Conservation (phyloP, 2,888 invertebrate species). For the Papilio gigon region DNA sequence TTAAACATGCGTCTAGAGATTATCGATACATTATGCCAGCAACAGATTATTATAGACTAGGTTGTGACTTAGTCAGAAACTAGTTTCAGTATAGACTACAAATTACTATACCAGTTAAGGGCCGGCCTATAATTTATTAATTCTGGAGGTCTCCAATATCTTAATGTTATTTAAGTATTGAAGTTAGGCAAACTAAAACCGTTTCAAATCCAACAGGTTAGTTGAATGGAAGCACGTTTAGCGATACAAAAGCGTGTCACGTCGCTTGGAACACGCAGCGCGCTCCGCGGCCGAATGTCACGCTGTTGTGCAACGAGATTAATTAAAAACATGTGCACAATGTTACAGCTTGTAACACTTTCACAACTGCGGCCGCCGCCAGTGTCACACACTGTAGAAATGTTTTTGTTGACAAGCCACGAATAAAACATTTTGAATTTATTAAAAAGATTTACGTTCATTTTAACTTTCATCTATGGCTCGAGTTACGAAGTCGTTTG, state of each 20-base stretch:
- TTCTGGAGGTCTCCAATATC: no score
- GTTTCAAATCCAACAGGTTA: slow-evolving; percentile 9
- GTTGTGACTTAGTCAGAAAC: no score
- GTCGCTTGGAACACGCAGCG: neutral
- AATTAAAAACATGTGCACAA: slow-evolving; percentile 13
- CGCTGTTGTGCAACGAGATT: slow-evolving; percentile 15
- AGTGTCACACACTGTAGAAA: slow-evolving; percentile 5
- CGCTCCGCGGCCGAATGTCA: slow-evolving; percentile 7
- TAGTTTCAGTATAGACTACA: no score
- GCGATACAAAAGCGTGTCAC: neutral
- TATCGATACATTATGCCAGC: neutral
- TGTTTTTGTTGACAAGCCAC: slow-evolving; percentile 7
- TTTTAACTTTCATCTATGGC: neutral
- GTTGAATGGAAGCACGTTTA: slow-evolving; percentile 1
- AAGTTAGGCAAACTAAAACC: neutral
- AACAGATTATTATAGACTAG: no score
- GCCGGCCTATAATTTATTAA: no score
- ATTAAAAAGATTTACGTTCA: neutral
- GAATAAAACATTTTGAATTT: slow-evolving; percentile 2
- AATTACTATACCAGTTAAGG: no score
- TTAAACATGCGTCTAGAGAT: neutral
- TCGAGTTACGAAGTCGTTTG: no score
- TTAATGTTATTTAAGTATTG: neutral
- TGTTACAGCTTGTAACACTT: slow-evolving; percentile 7
- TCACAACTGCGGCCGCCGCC: neutral